Evolutionary conservation across 2,797 vertebrate species (phyloP), one percentile per base, ranked within the genome.

Genomic region (Eidolon dupreanum): DNA sequence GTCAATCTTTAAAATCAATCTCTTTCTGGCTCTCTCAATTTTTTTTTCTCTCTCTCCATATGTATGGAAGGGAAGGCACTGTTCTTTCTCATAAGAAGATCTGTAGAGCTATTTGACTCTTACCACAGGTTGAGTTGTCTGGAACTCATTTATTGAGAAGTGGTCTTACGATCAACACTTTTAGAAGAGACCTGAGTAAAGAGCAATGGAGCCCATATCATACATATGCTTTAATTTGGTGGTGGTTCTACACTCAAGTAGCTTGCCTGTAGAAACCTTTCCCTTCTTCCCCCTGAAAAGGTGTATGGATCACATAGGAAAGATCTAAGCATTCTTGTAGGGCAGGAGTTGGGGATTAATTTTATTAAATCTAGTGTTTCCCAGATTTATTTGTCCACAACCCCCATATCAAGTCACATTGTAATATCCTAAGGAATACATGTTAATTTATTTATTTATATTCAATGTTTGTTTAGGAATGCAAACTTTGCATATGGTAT

Each of bases 391-490:
- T 93, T 70, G 16, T 82, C 43, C 16, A 49, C 68, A 91, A 38
- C 53, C 24, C 9, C 6, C 19, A 63, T 84, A 16, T 96, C 79
- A 81, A 63, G 33, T 82, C 36, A 75, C 65, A 19, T 24, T 15
- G 24, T 88, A 6, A 9, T 79, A 59, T 78, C 12, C 61, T 46
- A 31, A 96, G 68, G 17, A 59, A 57, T 38, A 86, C 9, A 24
- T 36, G 68, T 90, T 74, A 74, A 83, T 81, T 66, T 57, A 38
- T 63, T 82, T 90, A 53, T 89, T 61, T 71, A 57, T 61, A 33
- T 43, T 46, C 87, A 66, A 84, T 10, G 53, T 73, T 88, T 87
- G 65, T 87, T 84, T 46, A 91, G 57, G 46, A 95, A 70, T 41
- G 36, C 28, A 43, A 63, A 36, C n/a, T 53, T 36, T 63, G 84